Evolutionary conservation across 2,113 vertebrate genomes (phyloP).

Genomic region (Gymnorhina tibicen): DNA sequence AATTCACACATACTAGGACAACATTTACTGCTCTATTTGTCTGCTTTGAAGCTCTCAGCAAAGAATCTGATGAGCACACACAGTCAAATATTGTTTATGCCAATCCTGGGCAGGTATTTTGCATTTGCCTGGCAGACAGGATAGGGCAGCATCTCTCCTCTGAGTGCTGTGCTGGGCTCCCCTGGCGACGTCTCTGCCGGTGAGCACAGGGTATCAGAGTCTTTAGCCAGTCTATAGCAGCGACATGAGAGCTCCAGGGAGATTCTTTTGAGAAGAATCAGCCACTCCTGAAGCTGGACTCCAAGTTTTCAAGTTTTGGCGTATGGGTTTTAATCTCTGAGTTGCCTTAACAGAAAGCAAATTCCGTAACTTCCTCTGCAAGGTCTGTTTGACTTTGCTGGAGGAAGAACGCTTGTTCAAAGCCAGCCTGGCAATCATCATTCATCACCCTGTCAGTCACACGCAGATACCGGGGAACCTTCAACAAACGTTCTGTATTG

Average conservation of each 20-base stretch:
- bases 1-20: not conserved
- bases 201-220: not conserved
- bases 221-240: not conserved
- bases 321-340: not conserved
- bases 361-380: not conserved
- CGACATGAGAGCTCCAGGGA: not conserved
- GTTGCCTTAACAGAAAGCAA: not conserved
- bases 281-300: not conserved
- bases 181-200: rapidly evolving
- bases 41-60: not conserved
- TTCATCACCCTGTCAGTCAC: slow-evolving; percentile 31
- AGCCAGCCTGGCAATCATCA: slow-evolving; percentile 18
- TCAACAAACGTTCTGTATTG: not conserved
- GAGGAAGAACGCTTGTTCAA: not conserved
- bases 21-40: not conserved
- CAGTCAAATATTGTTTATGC: not conserved
- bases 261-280: not conserved
- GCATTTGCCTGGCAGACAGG: not conserved
- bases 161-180: not conserved
- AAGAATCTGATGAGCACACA: not conserved
- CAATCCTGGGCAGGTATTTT: not conserved
- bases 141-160: not conserved
- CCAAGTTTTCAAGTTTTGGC: not conserved
- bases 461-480: not conserved
- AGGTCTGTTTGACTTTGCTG: slow-evolving; percentile 48